Evolutionary conservation across 1,140 invertebrate genomes (phyloP).

Genomic region (Diabrotica virgifera): DNA sequence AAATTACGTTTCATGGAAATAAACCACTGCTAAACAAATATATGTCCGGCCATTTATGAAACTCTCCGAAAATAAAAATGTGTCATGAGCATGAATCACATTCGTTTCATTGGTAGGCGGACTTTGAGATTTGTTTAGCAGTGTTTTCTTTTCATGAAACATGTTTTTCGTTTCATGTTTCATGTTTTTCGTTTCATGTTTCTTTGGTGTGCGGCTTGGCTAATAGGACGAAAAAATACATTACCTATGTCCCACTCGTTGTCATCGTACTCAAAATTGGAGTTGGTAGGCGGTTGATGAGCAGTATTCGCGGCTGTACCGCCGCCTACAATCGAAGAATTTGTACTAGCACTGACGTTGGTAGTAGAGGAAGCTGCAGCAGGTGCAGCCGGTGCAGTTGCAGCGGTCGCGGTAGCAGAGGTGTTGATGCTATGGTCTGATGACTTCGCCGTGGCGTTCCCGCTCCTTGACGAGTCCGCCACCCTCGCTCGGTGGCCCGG

Average conservation of each 20-base stretch:
- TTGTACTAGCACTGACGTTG: slow-evolving; percentile 6
- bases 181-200: no score
- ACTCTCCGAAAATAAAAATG: no score
- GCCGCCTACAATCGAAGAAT: slow-evolving; percentile 19
- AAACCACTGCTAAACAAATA: no score
- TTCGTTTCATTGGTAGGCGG: no score
- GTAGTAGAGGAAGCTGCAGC: slow-evolving; percentile 5
- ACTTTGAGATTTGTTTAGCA: no score
- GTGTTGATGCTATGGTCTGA: slow-evolving; percentile 30
- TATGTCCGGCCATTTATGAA: no score
- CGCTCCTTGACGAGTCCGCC: slow-evolving; percentile 48
- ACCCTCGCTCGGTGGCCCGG: slow-evolving; percentile 54
- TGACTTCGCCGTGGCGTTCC: slow-evolving; percentile 31
- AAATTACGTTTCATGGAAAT: no score
- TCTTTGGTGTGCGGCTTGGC: no score
- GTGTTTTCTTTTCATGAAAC: no score
- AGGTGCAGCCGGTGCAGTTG: slow-evolving; percentile 7
- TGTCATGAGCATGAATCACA: no score
- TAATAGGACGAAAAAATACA: slow-evolving; percentile 40
- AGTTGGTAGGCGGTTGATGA: slow-evolving; percentile 17
- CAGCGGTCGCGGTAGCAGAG: slow-evolving; percentile 22
- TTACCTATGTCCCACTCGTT: slow-evolving; percentile 86
- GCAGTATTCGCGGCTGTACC: slow-evolving; percentile 25
- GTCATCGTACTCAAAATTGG: slow-evolving; percentile 92
- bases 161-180: no score